phyloP scores from a whole-genome alignment of 2,888 invertebrate genomes.

The Yponomeuta malinellus region DNA sequence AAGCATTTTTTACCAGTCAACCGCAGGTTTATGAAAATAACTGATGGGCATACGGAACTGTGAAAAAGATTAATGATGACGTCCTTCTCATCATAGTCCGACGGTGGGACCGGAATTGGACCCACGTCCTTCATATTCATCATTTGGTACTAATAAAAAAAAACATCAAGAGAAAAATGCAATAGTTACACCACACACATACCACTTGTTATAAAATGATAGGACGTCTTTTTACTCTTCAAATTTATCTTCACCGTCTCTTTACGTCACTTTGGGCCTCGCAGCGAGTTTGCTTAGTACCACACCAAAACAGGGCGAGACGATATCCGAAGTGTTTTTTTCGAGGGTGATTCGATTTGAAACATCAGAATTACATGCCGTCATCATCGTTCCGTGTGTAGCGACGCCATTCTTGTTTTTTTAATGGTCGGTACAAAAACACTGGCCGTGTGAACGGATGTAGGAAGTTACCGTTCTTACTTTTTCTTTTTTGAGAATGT shows the following conservation, averaged over 20 bases:
- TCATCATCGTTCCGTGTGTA: conserved; percentile 6
- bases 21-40: no score
- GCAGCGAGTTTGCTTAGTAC: background rate
- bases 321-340: conserved; percentile 10
- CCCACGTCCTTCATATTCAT: no score
- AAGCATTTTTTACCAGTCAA: no score
- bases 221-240: no score
- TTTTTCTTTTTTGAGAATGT: conserved; percentile 5
- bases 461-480: conserved; percentile 5
- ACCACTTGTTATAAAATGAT: no score
- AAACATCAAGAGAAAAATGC: no score
- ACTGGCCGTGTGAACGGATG: conserved; percentile 14
- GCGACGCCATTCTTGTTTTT: background rate
- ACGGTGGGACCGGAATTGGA: no score
- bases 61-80: no score
- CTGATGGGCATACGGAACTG: no score
- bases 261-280: background rate
- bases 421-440: background rate
- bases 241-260: no score
- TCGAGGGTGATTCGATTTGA: conserved; percentile 11
- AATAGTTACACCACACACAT: background rate
- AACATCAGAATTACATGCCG: conserved; percentile 9
- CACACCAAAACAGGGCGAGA: conserved; percentile 4
- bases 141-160: no score
- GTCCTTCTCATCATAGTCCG: no score